A percentile compares a stretch with the other conserved stretches of the same genome.
phyloP scores from a whole-genome alignment of 2,113 vertebrate species.

The Loxodonta africana region DNA sequence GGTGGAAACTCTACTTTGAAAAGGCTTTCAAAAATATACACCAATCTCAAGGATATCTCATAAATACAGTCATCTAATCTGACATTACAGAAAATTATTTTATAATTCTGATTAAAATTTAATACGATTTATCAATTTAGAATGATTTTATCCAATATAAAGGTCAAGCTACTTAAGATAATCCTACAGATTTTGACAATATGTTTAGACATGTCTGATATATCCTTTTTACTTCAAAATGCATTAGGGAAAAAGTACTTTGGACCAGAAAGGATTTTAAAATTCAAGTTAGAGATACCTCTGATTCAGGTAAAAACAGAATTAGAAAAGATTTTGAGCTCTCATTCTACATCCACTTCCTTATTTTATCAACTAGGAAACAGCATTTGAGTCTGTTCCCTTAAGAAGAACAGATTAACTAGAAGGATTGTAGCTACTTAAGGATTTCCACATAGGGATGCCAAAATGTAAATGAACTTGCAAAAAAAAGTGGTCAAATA shows the following conservation, averaged over 20 bases:
- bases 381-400: not conserved
- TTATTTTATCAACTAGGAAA: conserved; percentile 26
- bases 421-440: not conserved
- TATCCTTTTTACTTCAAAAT: conserved; percentile 25
- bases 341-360: conserved; percentile 6
- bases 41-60: conserved; percentile 10
- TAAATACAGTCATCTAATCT: not conserved
- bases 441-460: not conserved
- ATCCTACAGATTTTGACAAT: not conserved
- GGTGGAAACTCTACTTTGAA: not conserved
- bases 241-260: conserved; percentile 5
- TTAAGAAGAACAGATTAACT: not conserved
- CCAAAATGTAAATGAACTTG: conserved; percentile 8
- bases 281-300: conserved; percentile 36
- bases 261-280: conserved; percentile 42
- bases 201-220: conserved; percentile 37
- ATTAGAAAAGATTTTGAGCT: conserved; percentile 37
- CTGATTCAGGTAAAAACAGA: conserved; percentile 9
- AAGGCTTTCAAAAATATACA: conserved; percentile 2
- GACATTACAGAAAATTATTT: conserved; percentile 52
- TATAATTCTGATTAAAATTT: conserved; percentile 47
- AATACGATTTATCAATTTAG: conserved; percentile 20
- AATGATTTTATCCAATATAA: conserved; percentile 41
- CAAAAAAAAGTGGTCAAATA: not conserved
- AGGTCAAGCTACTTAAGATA: conserved; percentile 38